Evolutionary conservation across 2,888 invertebrate species (phyloP).

Genomic region (Meandrusa payeni): DNA sequence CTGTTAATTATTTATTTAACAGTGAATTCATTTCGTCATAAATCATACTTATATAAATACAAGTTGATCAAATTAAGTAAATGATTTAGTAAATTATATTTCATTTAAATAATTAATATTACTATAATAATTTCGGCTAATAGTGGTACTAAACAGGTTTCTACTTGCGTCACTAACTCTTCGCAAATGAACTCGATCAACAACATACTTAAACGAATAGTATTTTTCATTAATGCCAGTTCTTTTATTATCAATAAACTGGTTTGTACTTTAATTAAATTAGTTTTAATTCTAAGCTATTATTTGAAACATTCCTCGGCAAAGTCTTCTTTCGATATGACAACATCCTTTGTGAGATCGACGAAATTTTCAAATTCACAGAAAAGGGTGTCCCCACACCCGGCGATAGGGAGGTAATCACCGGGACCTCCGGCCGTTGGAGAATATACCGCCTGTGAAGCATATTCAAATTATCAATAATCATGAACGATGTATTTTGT

Average conservation of each 20-base stretch:
- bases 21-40: no score
- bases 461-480: slow-evolving; percentile 20
- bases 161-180: not conserved
- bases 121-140: not conserved
- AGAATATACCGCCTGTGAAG: slow-evolving; percentile 69
- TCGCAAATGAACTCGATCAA: not conserved
- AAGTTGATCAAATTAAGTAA: no score
- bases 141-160: slow-evolving; percentile 1
- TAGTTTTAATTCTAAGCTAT: not conserved
- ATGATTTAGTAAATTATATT: no score
- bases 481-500: no score
- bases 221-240: not conserved
- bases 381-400: slow-evolving; percentile 58
- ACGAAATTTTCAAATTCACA: slow-evolving; percentile 76
- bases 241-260: slow-evolving; percentile 6
- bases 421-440: slow-evolving; percentile 58
- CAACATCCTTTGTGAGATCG: slow-evolving; percentile 49
- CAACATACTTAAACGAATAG: not conserved
- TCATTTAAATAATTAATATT: no score
- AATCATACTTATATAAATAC: no score
- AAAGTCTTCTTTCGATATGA: slow-evolving; percentile 45
- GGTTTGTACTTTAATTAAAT: slow-evolving; percentile 20
- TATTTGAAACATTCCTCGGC: slow-evolving; percentile 10
- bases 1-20: no score
- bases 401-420: slow-evolving; percentile 57